These are phyloP conservation scores for Drosophila demipolita DNA, from an alignment of 2,888 invertebrate genomes.

Conservation along the genomic window DNA sequence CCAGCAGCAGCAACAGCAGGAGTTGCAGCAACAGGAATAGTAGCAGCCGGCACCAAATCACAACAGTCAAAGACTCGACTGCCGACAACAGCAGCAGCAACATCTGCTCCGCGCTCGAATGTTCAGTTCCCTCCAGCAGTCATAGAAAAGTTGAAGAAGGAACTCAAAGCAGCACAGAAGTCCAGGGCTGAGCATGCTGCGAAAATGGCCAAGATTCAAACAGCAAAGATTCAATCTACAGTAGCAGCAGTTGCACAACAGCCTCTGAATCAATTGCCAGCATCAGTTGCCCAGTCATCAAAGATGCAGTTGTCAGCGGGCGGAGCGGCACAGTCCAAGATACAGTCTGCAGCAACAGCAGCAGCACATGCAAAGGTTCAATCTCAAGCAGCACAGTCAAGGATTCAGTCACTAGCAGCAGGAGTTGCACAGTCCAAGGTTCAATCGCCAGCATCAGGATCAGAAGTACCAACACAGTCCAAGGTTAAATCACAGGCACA, in stretches of 20 bases:
- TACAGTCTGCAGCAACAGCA: background rate
- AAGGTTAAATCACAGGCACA: background rate
- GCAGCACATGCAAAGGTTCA: background rate
- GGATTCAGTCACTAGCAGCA: background rate
- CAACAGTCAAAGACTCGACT: background rate
- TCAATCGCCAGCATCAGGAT: too few species aligned
- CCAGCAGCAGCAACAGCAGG: background rate
- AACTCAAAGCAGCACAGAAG: background rate
- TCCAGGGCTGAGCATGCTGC: background rate
- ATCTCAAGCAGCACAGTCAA: background rate
- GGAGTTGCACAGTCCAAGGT: background rate
- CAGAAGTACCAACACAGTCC: background rate
- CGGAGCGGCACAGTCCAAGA: background rate
- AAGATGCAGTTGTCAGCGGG: background rate
- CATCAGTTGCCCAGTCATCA: background rate
- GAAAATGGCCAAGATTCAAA: background rate
- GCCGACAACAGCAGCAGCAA: background rate
- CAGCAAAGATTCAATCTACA: background rate
- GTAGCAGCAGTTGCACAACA: background rate
- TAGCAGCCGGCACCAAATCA: background rate
- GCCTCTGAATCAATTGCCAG: background rate
- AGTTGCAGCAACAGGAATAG: too few species aligned
- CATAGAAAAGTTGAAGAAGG: background rate
- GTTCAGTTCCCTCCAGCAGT: background rate
- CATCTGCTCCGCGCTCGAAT: background rate